Evolutionary conservation across 1,140 invertebrate genomes (phyloP).

Genomic region (Sarcophaga peregrina): DNA sequence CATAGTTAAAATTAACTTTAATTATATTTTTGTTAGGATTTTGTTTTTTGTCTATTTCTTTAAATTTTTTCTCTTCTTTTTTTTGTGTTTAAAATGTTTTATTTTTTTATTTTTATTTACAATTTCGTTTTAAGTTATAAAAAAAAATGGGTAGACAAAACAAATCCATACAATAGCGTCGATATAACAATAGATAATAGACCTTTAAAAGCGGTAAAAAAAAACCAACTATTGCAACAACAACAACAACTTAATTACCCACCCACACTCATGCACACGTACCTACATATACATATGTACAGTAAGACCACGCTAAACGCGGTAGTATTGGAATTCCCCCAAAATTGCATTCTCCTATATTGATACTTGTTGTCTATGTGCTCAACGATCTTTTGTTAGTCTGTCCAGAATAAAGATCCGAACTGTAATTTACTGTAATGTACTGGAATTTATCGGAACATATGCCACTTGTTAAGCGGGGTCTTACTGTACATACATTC

Average conservation of each 20-base stretch:
- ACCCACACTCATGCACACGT: not conserved
- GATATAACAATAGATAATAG: not conserved
- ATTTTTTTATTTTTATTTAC: not conserved
- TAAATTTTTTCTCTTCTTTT: not conserved
- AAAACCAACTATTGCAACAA: not conserved
- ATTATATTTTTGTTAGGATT: not conserved
- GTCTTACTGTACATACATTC: no score
- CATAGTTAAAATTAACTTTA: slow-evolving; percentile 1
- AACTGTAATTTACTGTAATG: no score
- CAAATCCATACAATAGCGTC: no score
- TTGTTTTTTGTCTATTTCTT: not conserved
- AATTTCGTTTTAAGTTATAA: not conserved
- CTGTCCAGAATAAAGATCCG: no score
- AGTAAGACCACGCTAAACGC: no score
- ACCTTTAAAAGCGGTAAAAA: not conserved
- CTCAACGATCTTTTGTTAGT: no score
- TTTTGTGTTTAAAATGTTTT: not conserved
- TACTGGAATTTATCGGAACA: no score
- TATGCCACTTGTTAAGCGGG: no score
- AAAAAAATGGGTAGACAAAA: not conserved
- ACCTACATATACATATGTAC: not conserved
- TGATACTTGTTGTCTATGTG: no score
- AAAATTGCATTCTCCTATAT: no score
- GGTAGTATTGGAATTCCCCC: no score
- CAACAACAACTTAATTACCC: not conserved